Evolutionary conservation across 2,797 vertebrate genomes (phyloP).

Genomic region (Gymnodraco acuticeps): DNA sequence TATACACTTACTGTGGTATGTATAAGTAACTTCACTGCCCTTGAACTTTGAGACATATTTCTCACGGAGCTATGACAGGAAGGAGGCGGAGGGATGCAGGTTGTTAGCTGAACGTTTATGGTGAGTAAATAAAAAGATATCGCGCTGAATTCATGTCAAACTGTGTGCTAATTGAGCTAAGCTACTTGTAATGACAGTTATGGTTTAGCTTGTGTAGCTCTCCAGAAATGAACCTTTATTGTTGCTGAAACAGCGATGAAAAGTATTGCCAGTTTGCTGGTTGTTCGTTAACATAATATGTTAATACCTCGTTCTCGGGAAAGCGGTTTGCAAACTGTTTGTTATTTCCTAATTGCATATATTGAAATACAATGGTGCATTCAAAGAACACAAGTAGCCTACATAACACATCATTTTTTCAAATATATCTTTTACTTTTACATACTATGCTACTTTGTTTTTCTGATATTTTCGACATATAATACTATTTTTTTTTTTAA

Average conservation of each 20-base stretch:
- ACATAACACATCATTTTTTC: too few species aligned
- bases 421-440: too few species aligned
- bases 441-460: too few species aligned
- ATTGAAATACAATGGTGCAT: background rate
- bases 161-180: slow-evolving; percentile 26
- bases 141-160: background rate
- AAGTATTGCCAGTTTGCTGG: background rate
- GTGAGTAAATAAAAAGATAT: slow-evolving; percentile 32
- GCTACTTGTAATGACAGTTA: background rate
- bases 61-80: background rate
- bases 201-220: too few species aligned
- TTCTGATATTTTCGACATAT: too few species aligned
- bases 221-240: background rate
- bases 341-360: background rate
- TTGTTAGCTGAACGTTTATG: slow-evolving; percentile 19
- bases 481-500: too few species aligned
- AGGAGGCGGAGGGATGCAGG: background rate
- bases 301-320: background rate
- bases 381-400: background rate
- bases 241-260: too few species aligned
- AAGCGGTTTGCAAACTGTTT: background rate
- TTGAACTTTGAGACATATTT: slow-evolving; percentile 47
- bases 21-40: background rate
- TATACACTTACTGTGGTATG: slow-evolving; percentile 37
- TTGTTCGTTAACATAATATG: background rate